Conservation (phyloP, 2,113 vertebrate genomes). For the Chaetodon auriga region DNA sequence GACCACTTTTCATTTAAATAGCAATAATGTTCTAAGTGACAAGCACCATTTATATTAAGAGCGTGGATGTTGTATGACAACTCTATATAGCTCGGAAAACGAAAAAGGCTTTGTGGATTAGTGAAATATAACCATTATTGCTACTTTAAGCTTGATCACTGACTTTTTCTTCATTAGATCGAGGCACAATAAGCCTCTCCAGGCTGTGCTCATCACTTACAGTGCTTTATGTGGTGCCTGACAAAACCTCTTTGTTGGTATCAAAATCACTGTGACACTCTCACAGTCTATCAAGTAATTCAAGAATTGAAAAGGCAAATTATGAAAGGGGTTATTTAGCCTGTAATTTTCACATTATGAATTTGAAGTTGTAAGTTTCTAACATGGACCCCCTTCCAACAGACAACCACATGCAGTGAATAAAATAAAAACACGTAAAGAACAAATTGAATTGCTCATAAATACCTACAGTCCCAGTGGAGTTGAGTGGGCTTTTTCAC, state of each 20-base stretch:
- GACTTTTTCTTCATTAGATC: conserved; percentile 6
- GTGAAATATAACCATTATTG: conserved; percentile 20
- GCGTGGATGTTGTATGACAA: background rate
- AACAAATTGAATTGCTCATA: conserved; percentile 14
- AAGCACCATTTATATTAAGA: conserved; percentile 15
- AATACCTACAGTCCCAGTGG: conserved; percentile 1
- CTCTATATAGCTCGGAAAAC: background rate
- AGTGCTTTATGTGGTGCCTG: conserved; percentile 4
- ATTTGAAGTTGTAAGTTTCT: conserved; percentile 8
- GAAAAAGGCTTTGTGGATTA: conserved; percentile 8
- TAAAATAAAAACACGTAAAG: background rate
- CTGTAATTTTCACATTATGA: conserved; percentile 32
- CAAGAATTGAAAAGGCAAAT: background rate
- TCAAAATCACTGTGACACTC: background rate
- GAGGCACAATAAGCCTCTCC: conserved; percentile 5
- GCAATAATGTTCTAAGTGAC: conserved; percentile 12
- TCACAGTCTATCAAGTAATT: background rate
- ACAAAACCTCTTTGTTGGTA: conserved; percentile 33
- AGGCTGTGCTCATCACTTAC: background rate
- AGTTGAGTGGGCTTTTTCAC: conserved; percentile 34
- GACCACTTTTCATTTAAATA: conserved; percentile 13
- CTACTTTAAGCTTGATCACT: conserved; percentile 11
- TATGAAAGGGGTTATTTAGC: conserved; percentile 9
- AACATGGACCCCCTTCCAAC: background rate
- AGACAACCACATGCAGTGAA: background rate